These are phyloP conservation scores for Cantharis rustica DNA, from an alignment of 2,888 invertebrate genomes.

Conservation along the genomic window DNA sequence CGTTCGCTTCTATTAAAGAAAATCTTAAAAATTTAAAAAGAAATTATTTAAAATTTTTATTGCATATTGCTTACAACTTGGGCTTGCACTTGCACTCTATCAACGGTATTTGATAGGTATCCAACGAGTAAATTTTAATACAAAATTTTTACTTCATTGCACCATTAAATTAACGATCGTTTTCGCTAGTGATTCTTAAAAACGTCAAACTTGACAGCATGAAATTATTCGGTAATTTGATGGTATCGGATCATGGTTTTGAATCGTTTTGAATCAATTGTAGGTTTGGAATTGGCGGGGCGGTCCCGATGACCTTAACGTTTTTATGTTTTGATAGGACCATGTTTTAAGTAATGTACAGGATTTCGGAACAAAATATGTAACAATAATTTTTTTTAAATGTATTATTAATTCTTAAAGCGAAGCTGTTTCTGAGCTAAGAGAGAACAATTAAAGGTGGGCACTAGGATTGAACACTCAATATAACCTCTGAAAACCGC, in stretches of 20 bases:
- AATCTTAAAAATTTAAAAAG: neutral
- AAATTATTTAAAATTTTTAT: neutral
- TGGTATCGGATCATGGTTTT: neutral
- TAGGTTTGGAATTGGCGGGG: neutral
- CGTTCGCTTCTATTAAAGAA: neutral
- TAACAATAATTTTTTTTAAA: too few species aligned
- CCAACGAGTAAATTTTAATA: neutral
- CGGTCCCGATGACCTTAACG: neutral
- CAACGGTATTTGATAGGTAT: neutral
- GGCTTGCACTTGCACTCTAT: neutral
- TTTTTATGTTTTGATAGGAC: neutral
- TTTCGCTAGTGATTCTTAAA: neutral
- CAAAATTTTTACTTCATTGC: neutral
- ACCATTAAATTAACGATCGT: neutral
- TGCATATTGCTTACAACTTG: neutral
- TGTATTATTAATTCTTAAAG: too few species aligned
- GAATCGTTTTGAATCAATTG: neutral
- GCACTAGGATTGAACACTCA: too few species aligned
- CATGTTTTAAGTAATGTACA: neutral
- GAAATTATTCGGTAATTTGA: neutral
- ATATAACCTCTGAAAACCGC: too few species aligned
- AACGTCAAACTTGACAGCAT: neutral
- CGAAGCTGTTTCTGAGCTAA: too few species aligned
- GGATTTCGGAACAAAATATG: too few species aligned
- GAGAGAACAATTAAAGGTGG: too few species aligned